Conservation (phyloP, 2,113 vertebrate species). For the Ptychochromis oligacanthus region DNA sequence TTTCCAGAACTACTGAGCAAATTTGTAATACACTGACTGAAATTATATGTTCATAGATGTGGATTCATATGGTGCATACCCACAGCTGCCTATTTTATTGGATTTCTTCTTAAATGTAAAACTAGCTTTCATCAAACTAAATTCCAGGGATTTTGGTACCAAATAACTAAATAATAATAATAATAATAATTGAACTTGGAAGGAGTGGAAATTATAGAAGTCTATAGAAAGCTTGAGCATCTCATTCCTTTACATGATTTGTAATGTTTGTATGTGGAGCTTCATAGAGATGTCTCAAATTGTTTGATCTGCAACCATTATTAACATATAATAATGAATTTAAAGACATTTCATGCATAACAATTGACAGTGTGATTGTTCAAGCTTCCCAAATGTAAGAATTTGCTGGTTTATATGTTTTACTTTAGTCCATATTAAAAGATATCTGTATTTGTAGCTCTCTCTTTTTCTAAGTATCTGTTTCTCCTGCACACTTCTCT, state of each 20-base stretch:
- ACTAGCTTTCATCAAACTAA: background rate
- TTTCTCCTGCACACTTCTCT: too few relatives aligned
- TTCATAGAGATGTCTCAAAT: too few relatives aligned
- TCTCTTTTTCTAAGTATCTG: background rate
- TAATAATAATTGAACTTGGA: background rate
- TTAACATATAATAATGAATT: background rate
- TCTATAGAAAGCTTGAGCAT: too few relatives aligned
- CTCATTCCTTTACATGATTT: too few relatives aligned
- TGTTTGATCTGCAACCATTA: background rate
- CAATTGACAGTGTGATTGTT: background rate
- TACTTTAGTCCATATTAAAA: too few relatives aligned
- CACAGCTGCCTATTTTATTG: background rate
- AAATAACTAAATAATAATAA: background rate
- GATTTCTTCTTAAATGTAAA: background rate
- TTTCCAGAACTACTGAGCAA: conserved; percentile 20
- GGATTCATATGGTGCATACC: background rate
- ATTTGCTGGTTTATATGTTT: background rate
- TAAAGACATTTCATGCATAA: background rate
- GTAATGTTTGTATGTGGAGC: too few relatives aligned
- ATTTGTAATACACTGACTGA: background rate
- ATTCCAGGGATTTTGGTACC: background rate
- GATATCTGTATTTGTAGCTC: too few relatives aligned
- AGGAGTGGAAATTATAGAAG: background rate
- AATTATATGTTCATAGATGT: background rate
- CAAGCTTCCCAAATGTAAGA: too few relatives aligned